Base-by-base conservation (phyloP, 2,113 vertebrate genomes). In the Onychorhynchus coronatus region DNA sequence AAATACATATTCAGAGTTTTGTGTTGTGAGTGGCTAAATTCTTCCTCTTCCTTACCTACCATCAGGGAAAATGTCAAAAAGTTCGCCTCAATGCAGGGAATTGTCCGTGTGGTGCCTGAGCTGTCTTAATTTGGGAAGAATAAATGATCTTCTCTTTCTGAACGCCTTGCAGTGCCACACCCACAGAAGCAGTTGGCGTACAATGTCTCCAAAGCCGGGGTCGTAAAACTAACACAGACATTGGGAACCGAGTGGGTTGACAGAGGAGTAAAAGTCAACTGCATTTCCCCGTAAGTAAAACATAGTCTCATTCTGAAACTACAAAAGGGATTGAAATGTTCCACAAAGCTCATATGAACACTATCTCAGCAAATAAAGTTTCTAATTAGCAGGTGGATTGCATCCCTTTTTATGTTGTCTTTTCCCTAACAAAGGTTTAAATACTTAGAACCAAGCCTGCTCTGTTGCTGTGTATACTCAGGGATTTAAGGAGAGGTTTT, bases 111-210 rank as follows among this genome's bases (percentile, higher is more conserved):
- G 41, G 24, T 27, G 13, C 73, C 84, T 84, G 16, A 82, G 28
- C 33, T 81, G 1, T 50, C 83, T 90, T 59, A 59, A 55, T 74
- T 93, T 70, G 42, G 42, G 68, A 75, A 92, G 96, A 96, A 89
- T 92, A 92, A 97, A 75, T 83, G 58, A 75, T 95, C 73, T 68
- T 66, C 81, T 90, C 11, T 90, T 66, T 90, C 73, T 91, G 37
- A 65, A 56, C 63, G 35, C 42, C 50, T 47, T 33, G 68, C 25
- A 98, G 98, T 98, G 49, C 98, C 98, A 10, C 98, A 98, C 76
- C 98, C 98, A 9, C 98, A 98, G 97, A 98, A 98, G 96, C 98
- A 99, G 97, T 96, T 98, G 86, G 98, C 98, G 1, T 98, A 98
- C 95, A 98, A 98, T 42, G 61, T 96, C 35, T 99, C 98, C 7